A percentile compares a stretch with the other conserved stretches of the same genome.
Evolutionary conservation across 2,888 invertebrate genomes (phyloP).

Genomic region (Gisinianus flammeolus): DNA sequence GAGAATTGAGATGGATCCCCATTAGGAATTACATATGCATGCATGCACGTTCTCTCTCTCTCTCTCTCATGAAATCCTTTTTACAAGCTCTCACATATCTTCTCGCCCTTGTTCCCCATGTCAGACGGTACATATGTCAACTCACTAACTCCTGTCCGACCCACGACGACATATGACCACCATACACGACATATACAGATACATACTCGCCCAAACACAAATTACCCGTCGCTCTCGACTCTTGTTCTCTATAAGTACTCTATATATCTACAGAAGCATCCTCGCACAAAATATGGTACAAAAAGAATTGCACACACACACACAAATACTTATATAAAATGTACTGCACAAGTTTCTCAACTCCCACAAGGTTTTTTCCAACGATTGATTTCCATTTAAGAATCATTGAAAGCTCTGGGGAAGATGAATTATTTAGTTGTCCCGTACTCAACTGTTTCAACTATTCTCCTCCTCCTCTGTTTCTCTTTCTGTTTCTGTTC

Average conservation of each 20-base stretch:
- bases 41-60: too few relatives aligned
- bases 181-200: too few relatives aligned
- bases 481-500: not conserved
- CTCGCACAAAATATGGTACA: too few relatives aligned
- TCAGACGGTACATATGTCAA: not conserved
- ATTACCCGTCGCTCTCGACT: not conserved
- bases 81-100: not conserved
- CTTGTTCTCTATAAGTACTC: too few relatives aligned
- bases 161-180: not conserved
- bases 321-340: too few relatives aligned
- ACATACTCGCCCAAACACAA: too few relatives aligned
- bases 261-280: too few relatives aligned
- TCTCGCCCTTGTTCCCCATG: not conserved
- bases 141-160: not conserved
- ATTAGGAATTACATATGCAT: too few relatives aligned
- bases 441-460: not conserved
- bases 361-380: conserved; percentile 51
- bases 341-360: conserved; percentile 24
- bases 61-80: too few relatives aligned
- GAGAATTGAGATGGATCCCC: too few relatives aligned
- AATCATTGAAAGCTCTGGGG: conserved; percentile 57
- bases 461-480: not conserved
- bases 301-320: not conserved
- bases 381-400: conserved; percentile 60
- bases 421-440: conserved; percentile 58